Evolutionary conservation across 2,797 vertebrate genomes (phyloP).

Genomic region (Ambastaia sidthimunki): DNA sequence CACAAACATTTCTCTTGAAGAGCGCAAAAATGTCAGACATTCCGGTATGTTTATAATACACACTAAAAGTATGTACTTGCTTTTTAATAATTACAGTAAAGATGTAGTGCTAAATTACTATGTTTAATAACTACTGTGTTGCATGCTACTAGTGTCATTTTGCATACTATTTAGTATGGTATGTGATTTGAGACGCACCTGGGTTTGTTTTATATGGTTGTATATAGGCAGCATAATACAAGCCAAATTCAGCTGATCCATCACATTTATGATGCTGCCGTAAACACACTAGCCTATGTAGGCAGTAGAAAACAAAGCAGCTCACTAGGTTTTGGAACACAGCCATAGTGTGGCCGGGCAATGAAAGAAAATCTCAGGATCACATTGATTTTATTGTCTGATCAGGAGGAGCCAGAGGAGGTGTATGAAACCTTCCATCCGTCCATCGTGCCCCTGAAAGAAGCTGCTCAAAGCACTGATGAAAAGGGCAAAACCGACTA

Average conservation of each 20-base stretch:
- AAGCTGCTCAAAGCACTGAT: conserved; percentile 67
- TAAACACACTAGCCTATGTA: background rate
- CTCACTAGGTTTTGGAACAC: background rate
- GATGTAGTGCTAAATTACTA: background rate
- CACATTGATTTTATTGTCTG: conserved; percentile 21
- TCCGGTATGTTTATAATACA: conserved; percentile 63
- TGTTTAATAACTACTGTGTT: too few relatives aligned
- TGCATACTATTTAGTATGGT: background rate
- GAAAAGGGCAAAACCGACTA: conserved; percentile 64
- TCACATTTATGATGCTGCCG: too few relatives aligned
- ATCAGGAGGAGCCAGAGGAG: conserved; percentile 77
- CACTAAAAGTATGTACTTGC: background rate
- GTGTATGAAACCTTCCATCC: conserved; percentile 75
- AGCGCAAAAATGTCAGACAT: conserved; percentile 76
- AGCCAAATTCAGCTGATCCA: too few relatives aligned
- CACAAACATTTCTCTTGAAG: conserved; percentile 65
- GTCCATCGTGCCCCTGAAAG: conserved; percentile 77
- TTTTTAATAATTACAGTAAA: background rate
- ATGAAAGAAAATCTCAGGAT: background rate
- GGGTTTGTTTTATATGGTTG: background rate
- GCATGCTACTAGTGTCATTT: background rate
- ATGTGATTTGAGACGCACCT: background rate
- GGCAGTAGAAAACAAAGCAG: background rate
- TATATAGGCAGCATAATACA: too few relatives aligned
- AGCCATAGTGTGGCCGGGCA: background rate